A percentile compares a stretch with the other conserved stretches of the same genome.
Conservation (phyloP, 2,797 vertebrate genomes). For the Macrochelys suwanniensis region DNA sequence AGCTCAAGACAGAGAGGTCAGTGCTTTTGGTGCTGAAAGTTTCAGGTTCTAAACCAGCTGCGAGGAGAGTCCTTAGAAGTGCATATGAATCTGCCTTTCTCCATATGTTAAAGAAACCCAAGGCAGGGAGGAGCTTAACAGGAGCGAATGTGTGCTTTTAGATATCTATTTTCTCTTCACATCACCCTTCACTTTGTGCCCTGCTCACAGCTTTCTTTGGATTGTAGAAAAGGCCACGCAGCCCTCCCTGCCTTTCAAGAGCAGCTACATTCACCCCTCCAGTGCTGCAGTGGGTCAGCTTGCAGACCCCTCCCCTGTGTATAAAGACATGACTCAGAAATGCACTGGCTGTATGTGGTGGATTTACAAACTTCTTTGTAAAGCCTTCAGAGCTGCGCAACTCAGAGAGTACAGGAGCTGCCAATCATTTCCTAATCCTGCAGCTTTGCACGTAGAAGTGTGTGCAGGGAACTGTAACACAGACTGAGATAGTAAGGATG, state of each 20-base stretch:
- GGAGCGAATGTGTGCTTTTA: neutral
- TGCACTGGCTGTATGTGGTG: too few species aligned
- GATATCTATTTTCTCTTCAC: neutral
- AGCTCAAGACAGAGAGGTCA: neutral
- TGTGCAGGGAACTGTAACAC: neutral
- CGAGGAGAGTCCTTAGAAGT: too few species aligned
- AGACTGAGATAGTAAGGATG: neutral
- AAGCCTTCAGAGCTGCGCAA: too few species aligned
- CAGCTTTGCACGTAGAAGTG: neutral
- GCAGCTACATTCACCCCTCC: neutral
- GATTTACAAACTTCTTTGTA: too few species aligned
- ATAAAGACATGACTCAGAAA: neutral
- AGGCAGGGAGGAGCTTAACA: too few species aligned
- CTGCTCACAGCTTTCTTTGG: neutral
- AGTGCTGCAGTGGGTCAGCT: neutral
- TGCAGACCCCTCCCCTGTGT: neutral
- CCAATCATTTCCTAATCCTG: neutral
- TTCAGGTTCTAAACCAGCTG: neutral
- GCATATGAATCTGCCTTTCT: too few species aligned
- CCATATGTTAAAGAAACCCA: too few species aligned
- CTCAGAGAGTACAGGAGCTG: neutral
- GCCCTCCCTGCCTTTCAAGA: neutral
- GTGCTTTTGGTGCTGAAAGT: neutral
- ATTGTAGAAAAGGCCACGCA: neutral
- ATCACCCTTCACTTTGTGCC: neutral